A percentile compares a stretch with the other conserved stretches of the same genome.
phyloP scores from a whole-genome alignment of 2,113 vertebrate species.

The Scartelaos histophorus region DNA sequence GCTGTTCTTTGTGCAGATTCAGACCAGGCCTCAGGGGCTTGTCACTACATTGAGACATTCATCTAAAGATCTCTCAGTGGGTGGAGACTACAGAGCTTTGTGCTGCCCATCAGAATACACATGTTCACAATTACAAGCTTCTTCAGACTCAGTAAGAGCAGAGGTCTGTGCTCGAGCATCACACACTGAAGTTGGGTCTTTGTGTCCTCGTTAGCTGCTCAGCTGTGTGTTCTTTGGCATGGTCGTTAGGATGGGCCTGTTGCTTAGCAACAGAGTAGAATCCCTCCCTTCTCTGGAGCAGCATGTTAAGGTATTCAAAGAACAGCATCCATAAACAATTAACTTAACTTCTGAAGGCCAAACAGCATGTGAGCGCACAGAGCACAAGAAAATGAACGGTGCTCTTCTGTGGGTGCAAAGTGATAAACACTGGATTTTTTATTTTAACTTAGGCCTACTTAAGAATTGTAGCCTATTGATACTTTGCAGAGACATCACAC shows the following conservation, averaged over 20 bases:
- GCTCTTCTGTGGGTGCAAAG: not conserved
- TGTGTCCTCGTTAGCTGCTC: conserved; percentile 72
- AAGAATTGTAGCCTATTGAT: not conserved
- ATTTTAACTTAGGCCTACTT: too few species aligned
- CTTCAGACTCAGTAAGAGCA: conserved; percentile 21
- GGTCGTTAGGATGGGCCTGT: conserved; percentile 71
- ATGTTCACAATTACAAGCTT: conserved; percentile 27
- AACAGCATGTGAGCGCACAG: conserved; percentile 33
- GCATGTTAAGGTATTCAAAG: conserved; percentile 58
- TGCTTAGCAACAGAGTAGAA: conserved; percentile 76
- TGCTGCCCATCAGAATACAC: conserved; percentile 14
- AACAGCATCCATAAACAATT: conserved; percentile 59
- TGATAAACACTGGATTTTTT: too few species aligned
- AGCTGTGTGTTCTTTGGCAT: conserved; percentile 61
- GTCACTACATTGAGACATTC: conserved; percentile 76
- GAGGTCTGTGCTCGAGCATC: conserved; percentile 30
- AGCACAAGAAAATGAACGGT: conserved; percentile 13
- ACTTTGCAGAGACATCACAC: too few species aligned
- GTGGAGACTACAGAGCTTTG: conserved; percentile 3
- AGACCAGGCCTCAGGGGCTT: conserved; percentile 52
- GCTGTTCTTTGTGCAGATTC: conserved; percentile 12
- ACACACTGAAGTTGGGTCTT: conserved; percentile 57
- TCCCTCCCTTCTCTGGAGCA: conserved; percentile 41
- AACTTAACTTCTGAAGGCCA: conserved; percentile 51
- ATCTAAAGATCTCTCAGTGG: conserved; percentile 57